These are phyloP conservation scores for Plemyria rubiginata DNA, from an alignment of 2,888 invertebrate species.

Conservation along the genomic window DNA sequence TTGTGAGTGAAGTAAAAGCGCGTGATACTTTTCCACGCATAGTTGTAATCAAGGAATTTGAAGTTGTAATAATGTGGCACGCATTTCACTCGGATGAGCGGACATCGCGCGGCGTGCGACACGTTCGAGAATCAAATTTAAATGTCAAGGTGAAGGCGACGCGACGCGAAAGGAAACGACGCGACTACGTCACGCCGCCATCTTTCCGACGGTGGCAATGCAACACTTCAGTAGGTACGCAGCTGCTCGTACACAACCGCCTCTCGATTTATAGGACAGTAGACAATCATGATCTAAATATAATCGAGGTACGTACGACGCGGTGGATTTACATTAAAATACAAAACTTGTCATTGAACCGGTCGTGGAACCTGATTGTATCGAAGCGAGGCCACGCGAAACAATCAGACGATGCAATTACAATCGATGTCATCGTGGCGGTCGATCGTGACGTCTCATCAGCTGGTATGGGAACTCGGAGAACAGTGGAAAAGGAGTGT, in stretches of 20 bases:
- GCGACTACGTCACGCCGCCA: constrained; percentile 80
- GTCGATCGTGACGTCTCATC: constrained; percentile 30
- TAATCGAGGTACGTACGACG: constrained; percentile 40
- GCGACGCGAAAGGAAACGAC: constrained; percentile 77
- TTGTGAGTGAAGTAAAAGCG: constrained; percentile 5
- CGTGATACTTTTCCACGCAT: constrained; percentile 26
- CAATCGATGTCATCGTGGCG: constrained; percentile 28
- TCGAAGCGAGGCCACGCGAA: constrained; percentile 34
- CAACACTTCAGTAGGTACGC: constrained; percentile 48
- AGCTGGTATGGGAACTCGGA: constrained; percentile 18
- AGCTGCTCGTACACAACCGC: constrained; percentile 39
- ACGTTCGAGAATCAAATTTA: constrained; percentile 76
- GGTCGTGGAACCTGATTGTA: constrained; percentile 36
- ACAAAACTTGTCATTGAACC: constrained; percentile 37
- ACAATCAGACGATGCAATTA: constrained; percentile 36
- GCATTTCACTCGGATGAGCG: constrained; percentile 62
- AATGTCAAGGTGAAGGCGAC: constrained; percentile 81
- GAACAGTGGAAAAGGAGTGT: constrained; percentile 15
- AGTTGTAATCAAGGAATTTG: too few relatives aligned
- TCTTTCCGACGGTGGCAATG: constrained; percentile 57
- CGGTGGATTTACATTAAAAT: constrained; percentile 34
- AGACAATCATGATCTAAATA: constrained; percentile 52
- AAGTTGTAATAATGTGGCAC: constrained; percentile 59
- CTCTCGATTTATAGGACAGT: constrained; percentile 57
- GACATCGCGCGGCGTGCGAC: constrained; percentile 62